Conservation (phyloP, 2,888 invertebrate species). For the Toxonevra muliebris region DNA sequence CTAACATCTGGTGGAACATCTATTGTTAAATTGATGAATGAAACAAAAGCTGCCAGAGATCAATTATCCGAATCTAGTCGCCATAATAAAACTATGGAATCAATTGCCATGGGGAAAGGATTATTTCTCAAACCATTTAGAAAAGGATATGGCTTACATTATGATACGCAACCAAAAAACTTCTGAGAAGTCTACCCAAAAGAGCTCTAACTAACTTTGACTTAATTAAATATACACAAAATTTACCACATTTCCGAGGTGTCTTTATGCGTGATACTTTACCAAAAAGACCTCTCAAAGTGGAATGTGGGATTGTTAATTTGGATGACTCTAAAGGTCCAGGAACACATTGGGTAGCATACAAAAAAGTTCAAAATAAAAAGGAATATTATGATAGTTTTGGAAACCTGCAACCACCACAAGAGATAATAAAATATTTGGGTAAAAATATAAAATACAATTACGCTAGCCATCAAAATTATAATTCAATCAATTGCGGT, state of each 20-base stretch:
- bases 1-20: too few species aligned
- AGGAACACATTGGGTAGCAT: constrained; percentile 60
- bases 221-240: neutral
- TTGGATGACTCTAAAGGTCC: constrained; percentile 44
- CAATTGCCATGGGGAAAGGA: neutral
- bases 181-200: neutral
- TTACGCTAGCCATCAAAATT: constrained; percentile 47
- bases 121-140: too few species aligned
- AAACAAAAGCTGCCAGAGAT: too few species aligned
- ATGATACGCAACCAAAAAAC: constrained; percentile 7
- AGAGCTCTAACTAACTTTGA: neutral
- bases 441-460: constrained; percentile 45
- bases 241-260: neutral
- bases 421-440: constrained; percentile 49
- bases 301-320: constrained; percentile 31
- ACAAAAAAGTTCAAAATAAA: constrained; percentile 48
- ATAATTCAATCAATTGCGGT: constrained; percentile 36
- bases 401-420: constrained; percentile 53
- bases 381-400: constrained; percentile 59
- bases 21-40: too few species aligned
- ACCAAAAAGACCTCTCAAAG: neutral
- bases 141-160: too few species aligned
- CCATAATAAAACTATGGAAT: neutral
- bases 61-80: too few species aligned
- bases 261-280: neutral